Evolutionary conservation across 2,113 vertebrate species (phyloP).

Genomic region (Astatotilapia flaviijosephi): DNA sequence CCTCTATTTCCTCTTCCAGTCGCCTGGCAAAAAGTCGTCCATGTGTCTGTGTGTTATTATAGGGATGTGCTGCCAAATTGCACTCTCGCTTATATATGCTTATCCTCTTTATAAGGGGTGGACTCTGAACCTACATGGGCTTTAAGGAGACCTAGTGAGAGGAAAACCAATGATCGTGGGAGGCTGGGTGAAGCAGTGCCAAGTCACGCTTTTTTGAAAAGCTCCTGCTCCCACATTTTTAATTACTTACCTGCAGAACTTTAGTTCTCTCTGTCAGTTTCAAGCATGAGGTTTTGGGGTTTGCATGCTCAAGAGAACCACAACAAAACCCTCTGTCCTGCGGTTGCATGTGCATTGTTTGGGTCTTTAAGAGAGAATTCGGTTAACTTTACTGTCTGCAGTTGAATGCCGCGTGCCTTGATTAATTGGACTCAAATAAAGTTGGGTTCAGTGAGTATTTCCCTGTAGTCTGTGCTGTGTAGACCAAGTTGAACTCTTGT

Average conservation of each 20-base stretch:
- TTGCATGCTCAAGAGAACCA: background rate
- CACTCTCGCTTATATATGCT: conserved; percentile 42
- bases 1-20: conserved; percentile 66
- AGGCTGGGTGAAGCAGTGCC: background rate
- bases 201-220: background rate
- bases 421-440: conserved; percentile 6
- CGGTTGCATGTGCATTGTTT: background rate
- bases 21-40: conserved; percentile 53
- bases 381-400: background rate
- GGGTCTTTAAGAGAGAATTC: background rate
- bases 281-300: background rate
- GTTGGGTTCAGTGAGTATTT: background rate
- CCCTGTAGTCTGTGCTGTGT: background rate
- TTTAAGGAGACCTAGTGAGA: background rate
- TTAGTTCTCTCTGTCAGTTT: background rate
- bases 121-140: background rate
- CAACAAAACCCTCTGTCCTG: background rate
- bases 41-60: conserved; percentile 56
- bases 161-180: background rate
- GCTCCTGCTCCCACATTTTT: background rate
- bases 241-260: background rate
- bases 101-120: conserved; percentile 6
- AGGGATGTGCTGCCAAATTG: conserved; percentile 52
- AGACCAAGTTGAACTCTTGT: background rate
- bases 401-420: background rate